Base-by-base conservation (phyloP, 1,140 invertebrate genomes). In the Potamilus streckersoni region DNA sequence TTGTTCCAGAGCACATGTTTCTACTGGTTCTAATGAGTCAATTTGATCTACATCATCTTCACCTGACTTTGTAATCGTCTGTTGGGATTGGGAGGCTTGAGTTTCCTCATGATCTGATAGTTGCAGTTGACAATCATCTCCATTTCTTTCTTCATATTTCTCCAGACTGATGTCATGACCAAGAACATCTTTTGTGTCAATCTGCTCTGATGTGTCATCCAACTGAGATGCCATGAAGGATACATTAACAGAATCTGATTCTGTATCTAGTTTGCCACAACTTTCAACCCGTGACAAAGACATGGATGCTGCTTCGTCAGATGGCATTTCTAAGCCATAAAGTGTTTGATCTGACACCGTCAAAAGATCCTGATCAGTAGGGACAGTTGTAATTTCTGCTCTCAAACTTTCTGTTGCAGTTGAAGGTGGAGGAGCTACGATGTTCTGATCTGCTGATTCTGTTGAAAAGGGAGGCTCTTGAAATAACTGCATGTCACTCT, bases 301-400 rank as follows among this genome's bases (percentile, higher is more conserved):
- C 63, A 83, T 71, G 23, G 82, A 80, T 62, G 78, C 81, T 49
- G 78, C 74, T 76, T 88, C 87, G 55, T 87, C 85, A 56, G 85
- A 81, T 71, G 87, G 87, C 87, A 88, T 88, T 69, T 88, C 87
- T 59, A 86, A 72, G n/a, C 83, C 87, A 81, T 86, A 88, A 38
- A 88, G 72, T 31, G 87, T 88, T 57, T 85, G 82, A 49, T 88
- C 86, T 58, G 86, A 88, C 61, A 81, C 67, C 11, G 83, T 72
- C 63, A 88, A 72, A 55, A 76, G 55, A 68, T 84, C 83, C 31
- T 81, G 79, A 61, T 67, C 70, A 67, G 70, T 67, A 65, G 74
- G 76, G 17, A 78, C 5, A 6, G 38, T 57, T 56, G 73, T 76
- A 58, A 85, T 73, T 68, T 84, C 81, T 77, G 84, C 84, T 20